These are phyloP conservation scores for Drosophila bocqueti DNA, from an alignment of 1,140 invertebrate genomes.

Conservation along the genomic window DNA sequence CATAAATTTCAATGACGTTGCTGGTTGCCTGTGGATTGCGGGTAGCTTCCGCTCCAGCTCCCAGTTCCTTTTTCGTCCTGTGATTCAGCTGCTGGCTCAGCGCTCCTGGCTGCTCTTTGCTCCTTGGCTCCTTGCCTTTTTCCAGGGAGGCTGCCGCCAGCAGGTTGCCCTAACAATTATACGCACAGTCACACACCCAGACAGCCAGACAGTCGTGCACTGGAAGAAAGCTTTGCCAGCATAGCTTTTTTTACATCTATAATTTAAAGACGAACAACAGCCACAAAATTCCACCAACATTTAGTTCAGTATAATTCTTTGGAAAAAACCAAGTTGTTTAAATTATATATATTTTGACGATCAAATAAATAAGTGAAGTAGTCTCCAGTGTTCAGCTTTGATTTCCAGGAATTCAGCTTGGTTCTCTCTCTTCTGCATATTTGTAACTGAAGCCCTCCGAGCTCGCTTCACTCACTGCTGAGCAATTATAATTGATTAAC, in stretches of 20 bases:
- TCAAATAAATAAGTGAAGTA: neutral
- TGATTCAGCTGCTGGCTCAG: slow-evolving; percentile 53
- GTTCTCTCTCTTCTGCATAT: neutral
- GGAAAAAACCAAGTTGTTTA: neutral
- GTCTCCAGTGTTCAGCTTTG: too few relatives aligned
- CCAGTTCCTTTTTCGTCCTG: slow-evolving; percentile 3
- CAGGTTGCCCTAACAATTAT: slow-evolving; percentile 71
- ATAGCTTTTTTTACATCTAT: neutral
- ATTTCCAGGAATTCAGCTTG: neutral
- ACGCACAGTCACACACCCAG: slow-evolving; percentile 75
- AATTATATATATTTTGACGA: neutral
- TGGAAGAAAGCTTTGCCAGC: neutral
- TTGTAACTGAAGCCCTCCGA: neutral
- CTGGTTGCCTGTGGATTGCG: slow-evolving; percentile 44
- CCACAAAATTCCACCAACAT: neutral
- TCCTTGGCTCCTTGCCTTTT: slow-evolving; percentile 21
- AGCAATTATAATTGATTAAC: slow-evolving; percentile 25
- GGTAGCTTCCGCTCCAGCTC: slow-evolving; percentile 11
- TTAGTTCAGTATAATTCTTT: neutral
- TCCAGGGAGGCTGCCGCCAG: slow-evolving; percentile 28
- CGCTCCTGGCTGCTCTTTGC: slow-evolving; percentile 46
- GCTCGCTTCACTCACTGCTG: neutral
- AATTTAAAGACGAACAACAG: neutral
- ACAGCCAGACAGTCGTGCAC: slow-evolving; percentile 16
- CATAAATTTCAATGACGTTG: slow-evolving; percentile 83